phyloP scores from a whole-genome alignment of 2,113 vertebrate genomes.

The Chloropsis cyanopogon region DNA sequence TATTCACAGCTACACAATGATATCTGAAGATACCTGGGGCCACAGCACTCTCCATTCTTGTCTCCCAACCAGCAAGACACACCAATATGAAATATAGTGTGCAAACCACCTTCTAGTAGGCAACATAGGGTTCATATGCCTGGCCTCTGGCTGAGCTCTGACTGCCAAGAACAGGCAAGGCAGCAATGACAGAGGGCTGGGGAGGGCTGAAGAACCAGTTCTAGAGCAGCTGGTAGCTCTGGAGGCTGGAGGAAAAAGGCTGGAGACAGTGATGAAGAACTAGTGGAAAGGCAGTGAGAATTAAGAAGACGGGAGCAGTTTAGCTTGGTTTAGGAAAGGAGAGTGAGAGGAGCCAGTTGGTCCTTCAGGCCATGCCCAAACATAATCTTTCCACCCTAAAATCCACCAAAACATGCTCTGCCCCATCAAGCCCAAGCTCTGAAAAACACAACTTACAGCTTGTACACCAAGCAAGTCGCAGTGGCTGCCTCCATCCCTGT shows the following conservation, averaged over 20 bases:
- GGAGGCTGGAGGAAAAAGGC: not conserved
- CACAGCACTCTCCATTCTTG: not conserved
- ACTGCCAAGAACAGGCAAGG: not conserved
- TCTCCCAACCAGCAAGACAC: not conserved
- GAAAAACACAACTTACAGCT: not conserved
- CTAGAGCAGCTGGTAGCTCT: not conserved
- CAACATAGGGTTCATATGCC: not conserved
- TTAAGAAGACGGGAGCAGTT: not conserved
- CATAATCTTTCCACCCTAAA: not conserved
- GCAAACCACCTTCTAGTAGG: not conserved
- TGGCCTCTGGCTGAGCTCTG: not conserved
- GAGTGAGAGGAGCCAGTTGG: not conserved
- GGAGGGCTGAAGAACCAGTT: not conserved
- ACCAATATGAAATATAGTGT: fast-evolving
- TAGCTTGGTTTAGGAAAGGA: not conserved
- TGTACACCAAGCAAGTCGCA: not conserved
- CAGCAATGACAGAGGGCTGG: not conserved
- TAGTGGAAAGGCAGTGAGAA: not conserved
- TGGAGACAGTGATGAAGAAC: not conserved
- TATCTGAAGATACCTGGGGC: not conserved
- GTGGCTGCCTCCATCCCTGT: fast-evolving
- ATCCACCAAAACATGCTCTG: not conserved
- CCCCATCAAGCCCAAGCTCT: not conserved
- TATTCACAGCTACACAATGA: not conserved
- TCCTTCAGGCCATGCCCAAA: not conserved